Evolutionary conservation across 2,888 invertebrate species (phyloP).

Genomic region (Empis stercorea): DNA sequence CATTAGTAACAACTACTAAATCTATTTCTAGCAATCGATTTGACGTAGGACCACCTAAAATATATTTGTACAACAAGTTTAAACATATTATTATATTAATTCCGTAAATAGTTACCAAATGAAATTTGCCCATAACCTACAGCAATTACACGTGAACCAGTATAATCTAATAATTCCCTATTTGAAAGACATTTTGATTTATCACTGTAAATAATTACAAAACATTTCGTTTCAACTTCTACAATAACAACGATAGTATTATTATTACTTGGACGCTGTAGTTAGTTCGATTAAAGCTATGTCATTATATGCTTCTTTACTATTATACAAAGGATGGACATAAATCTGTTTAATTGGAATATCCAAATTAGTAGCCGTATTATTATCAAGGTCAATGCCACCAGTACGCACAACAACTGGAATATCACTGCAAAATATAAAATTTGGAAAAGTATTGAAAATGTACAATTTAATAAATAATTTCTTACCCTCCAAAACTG

Average conservation of each 20-base stretch:
- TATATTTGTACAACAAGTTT: too few species aligned
- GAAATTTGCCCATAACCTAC: not conserved
- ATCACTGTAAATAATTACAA: not conserved
- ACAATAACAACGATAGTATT: not conserved
- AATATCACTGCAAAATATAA: constrained; percentile 9
- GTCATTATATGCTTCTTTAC: not conserved
- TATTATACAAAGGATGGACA: constrained; percentile 10
- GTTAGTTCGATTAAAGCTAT: constrained; percentile 1
- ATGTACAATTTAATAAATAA: constrained; percentile 7
- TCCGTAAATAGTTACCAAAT: not conserved
- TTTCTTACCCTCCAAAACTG: constrained; percentile 11
- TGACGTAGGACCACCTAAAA: not conserved
- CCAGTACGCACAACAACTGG: constrained; percentile 12
- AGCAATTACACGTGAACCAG: not conserved
- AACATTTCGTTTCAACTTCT: not conserved
- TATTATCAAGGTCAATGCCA: constrained; percentile 9
- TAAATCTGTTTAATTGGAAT: constrained; percentile 7
- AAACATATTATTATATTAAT: not conserved
- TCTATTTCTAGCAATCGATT: not conserved
- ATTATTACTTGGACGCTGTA: not conserved
- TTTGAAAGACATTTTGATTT: not conserved
- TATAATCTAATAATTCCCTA: not conserved
- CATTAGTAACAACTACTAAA: not conserved
- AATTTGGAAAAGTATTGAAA: not conserved
- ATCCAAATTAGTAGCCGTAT: not conserved